A percentile compares a stretch with the other conserved stretches of the same genome.
These are phyloP conservation scores for Coenonympha arcania DNA, from an alignment of 2,888 invertebrate genomes.

Conservation along the genomic window DNA sequence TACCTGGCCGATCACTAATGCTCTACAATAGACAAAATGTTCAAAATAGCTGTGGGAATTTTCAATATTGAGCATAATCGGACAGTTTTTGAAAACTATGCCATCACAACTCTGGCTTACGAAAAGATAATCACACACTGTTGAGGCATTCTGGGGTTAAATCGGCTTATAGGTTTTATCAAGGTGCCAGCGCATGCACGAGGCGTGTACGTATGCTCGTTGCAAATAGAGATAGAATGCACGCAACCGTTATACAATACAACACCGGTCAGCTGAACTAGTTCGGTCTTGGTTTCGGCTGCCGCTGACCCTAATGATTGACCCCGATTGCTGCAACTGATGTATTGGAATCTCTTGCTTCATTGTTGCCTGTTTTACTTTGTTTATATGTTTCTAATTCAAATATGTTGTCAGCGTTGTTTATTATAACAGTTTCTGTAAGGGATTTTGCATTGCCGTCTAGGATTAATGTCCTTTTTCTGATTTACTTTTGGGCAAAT, in stretches of 20 bases:
- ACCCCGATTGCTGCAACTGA: slow-evolving; percentile 29
- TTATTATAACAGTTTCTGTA: background rate
- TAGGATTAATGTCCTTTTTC: too few species aligned
- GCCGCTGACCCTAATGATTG: slow-evolving; percentile 40
- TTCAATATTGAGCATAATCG: too few species aligned
- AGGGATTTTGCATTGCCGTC: too few species aligned
- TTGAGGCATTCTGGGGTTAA: background rate
- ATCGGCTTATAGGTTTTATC: background rate
- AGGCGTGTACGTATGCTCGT: slow-evolving; percentile 18
- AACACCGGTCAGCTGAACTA: slow-evolving; percentile 30
- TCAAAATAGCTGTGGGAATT: too few species aligned
- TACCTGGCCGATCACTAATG: too few species aligned
- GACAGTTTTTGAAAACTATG: too few species aligned
- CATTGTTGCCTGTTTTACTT: slow-evolving; percentile 8
- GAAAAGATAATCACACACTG: too few species aligned
- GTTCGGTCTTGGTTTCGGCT: slow-evolving; percentile 37
- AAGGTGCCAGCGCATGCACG: slow-evolving; percentile 23
- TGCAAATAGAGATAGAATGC: slow-evolving; percentile 33
- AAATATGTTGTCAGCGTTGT: background rate
- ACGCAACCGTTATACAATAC: slow-evolving; percentile 42
- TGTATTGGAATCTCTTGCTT: slow-evolving; percentile 14
- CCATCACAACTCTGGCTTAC: too few species aligned
- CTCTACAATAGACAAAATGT: too few species aligned
- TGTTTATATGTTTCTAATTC: background rate
- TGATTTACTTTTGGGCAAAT: too few species aligned